Percentiles rank a stretch among this genome's conserved stretches.
These are phyloP conservation scores for Plemyria rubiginata DNA, from an alignment of 2,888 invertebrate genomes.

Conservation along the genomic window DNA sequence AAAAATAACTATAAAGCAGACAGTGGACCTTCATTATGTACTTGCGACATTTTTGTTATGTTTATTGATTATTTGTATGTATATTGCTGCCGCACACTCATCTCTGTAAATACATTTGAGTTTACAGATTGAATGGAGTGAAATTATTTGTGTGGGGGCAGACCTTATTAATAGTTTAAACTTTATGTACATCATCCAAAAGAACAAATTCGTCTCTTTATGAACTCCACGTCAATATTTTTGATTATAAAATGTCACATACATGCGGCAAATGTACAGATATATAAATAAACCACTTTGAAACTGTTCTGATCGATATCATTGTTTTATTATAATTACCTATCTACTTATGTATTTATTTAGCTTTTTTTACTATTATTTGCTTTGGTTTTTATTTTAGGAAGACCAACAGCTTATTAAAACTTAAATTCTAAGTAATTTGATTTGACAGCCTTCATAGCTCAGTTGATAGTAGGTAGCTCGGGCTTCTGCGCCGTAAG, in stretches of 20 bases:
- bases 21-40: constrained; percentile 55
- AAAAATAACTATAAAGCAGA: constrained; percentile 55
- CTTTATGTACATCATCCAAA: constrained; percentile 10
- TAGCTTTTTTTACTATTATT: no score
- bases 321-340: no score
- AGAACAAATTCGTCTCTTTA: not conserved
- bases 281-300: constrained; percentile 67
- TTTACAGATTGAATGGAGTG: constrained; percentile 72
- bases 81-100: constrained; percentile 54
- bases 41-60: constrained; percentile 53
- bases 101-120: constrained; percentile 65
- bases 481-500: no score
- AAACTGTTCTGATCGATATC: constrained; percentile 69
- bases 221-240: not conserved
- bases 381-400: no score
- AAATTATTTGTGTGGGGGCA: constrained; percentile 22
- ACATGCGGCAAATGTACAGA: constrained; percentile 69
- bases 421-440: no score
- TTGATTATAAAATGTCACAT: constrained; percentile 22
- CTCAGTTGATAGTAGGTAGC: no score
- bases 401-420: no score
- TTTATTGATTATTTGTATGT: constrained; percentile 39
- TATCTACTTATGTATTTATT: no score
- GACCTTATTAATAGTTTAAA: not conserved
- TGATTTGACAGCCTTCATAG: no score